Evolutionary conservation across 2,797 vertebrate genomes (phyloP), one percentile per base, ranked within the genome.

Genomic region (Gymnothorax javanicus): DNA sequence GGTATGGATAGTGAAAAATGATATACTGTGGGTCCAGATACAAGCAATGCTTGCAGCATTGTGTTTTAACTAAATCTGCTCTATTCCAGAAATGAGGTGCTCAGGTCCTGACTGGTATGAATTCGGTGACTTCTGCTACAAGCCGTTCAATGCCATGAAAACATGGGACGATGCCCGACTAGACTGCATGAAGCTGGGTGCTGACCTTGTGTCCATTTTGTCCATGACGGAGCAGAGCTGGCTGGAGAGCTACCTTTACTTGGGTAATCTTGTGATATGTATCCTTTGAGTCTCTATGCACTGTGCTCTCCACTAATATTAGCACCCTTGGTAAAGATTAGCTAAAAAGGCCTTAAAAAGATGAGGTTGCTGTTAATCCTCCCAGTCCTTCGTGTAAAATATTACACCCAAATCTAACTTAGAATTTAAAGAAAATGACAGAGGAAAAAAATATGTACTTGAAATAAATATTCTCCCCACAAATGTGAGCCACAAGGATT

Each of bases 101-200:
- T 87, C 94, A 0, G 95, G 94, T 33, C 89, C 54, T 0, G 95
- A 96, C 90, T 96, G 96, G 96, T 94, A 91, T 11, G 96, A 96
- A 92, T 96, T 97, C 85, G 96, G 94, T 43, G 95, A 95, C 0
- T 96, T 94, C 92, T 97, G 96, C 94, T 97, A 97, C 91, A 96
- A 95, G 90, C 93, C 95, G 1, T 96, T 92, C 4, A 56, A 0
- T 2, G 93, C 94, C 71, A 94, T 90, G 87, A 94, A 91, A 88
- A 96, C 96, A 0, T 97, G 96, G 96, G 82, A 84, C 0, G 75
- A 73, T 0, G 95, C 96, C 9, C 93, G 88, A 69, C 0, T 52
- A 0, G 60, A 84, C 20, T 97, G 96, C 90, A 93, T 93, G 86
- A 67, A 7, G 17, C n/a, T 93, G 59, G 94, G 94, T 0, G 96